Conservation (phyloP, 2,888 invertebrate species). For the Sialis fuliginosa region DNA sequence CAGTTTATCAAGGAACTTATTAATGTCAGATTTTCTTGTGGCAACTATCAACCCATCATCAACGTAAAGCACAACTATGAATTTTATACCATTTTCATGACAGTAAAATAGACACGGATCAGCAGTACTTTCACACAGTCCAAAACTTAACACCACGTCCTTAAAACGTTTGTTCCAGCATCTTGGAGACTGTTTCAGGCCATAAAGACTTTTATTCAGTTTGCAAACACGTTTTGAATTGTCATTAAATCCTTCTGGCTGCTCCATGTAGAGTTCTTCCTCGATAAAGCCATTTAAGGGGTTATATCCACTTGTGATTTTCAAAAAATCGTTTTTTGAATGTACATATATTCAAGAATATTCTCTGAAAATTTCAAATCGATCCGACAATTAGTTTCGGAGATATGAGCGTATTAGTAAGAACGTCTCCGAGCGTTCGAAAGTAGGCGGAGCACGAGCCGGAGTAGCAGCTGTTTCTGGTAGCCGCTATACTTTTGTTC, state of each 20-base stretch:
- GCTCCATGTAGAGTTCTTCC: constrained; percentile 17
- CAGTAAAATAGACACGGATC: constrained; percentile 15
- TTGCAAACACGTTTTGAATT: constrained; percentile 15
- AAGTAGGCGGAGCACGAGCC: too few species aligned
- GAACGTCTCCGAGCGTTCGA: too few species aligned
- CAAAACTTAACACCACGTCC: too few species aligned
- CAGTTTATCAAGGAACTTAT: constrained; percentile 9
- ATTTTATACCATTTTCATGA: too few species aligned
- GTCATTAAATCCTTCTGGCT: constrained; percentile 17
- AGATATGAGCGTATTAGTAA: background rate
- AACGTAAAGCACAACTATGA: too few species aligned
- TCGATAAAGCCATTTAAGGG: constrained; percentile 15
- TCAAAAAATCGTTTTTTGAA: too few species aligned
- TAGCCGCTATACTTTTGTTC: too few species aligned
- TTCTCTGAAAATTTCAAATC: background rate
- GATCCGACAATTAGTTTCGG: background rate
- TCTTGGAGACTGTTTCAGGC: constrained; percentile 18
- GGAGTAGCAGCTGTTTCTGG: too few species aligned
- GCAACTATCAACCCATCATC: too few species aligned
- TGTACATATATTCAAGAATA: too few species aligned
- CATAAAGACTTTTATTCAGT: constrained; percentile 18
- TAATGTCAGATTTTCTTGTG: constrained; percentile 5
- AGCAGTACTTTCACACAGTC: constrained; percentile 6
- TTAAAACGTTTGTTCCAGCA: constrained; percentile 17
- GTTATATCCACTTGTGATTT: too few species aligned